Conservation (phyloP, 2,113 vertebrate genomes). For the Phasianus colchicus region DNA sequence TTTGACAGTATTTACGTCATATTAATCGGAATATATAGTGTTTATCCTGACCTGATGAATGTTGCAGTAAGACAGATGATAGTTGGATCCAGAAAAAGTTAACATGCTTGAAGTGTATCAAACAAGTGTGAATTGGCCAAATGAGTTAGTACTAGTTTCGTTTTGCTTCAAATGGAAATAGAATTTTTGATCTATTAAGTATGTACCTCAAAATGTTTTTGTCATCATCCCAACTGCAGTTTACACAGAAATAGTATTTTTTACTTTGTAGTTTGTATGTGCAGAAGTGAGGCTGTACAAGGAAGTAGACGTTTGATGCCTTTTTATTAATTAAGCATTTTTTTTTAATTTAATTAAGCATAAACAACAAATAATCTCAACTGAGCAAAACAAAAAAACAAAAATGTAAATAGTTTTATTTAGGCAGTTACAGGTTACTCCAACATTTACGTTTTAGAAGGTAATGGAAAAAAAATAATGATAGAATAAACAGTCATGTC, state of each 20-base stretch:
- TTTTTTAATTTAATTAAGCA: not conserved
- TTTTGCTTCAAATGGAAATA: conserved; percentile 38
- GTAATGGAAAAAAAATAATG: not conserved
- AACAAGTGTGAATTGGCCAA: conserved; percentile 40
- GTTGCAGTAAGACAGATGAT: conserved; percentile 29
- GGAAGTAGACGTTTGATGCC: not conserved
- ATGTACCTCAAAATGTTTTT: not conserved
- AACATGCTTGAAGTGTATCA: conserved; percentile 48
- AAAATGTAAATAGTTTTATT: not conserved
- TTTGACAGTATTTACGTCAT: conserved; percentile 44
- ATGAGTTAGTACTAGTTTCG: conserved; percentile 51
- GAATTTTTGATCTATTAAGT: conserved; percentile 37
- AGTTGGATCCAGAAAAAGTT: conserved; percentile 44
- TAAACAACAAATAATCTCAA: not conserved
- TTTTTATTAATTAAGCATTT: not conserved
- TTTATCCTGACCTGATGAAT: conserved; percentile 9
- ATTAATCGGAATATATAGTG: conserved; percentile 45
- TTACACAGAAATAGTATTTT: not conserved
- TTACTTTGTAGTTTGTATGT: not conserved
- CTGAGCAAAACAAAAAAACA: not conserved
- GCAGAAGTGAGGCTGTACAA: not conserved
- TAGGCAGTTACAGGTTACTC: not conserved
- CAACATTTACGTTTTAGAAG: not conserved
- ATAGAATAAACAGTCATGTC: not conserved
- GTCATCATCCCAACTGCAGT: not conserved